Conservation (phyloP, 92 coral and sea anemone species). For the Virgularia gustaviana region DNA sequence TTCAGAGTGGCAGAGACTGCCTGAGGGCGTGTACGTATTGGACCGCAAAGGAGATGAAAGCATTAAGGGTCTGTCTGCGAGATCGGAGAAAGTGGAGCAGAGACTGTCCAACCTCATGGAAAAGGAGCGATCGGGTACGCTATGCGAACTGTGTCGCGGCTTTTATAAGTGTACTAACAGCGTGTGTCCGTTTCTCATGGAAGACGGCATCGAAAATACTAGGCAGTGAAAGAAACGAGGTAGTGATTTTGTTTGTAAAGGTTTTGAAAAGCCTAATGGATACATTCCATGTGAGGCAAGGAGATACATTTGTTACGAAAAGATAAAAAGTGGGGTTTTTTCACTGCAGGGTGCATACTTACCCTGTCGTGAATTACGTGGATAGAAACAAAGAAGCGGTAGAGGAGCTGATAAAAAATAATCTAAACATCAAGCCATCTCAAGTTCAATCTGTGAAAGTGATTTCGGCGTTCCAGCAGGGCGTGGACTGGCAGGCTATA, state of each 20-base stretch:
- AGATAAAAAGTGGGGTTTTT: constrained; percentile 20
- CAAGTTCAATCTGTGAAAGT: too few species aligned
- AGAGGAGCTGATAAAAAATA: too few species aligned
- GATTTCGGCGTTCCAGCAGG: too few species aligned
- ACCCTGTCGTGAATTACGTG: not conserved
- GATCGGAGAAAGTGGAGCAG: constrained; percentile 58
- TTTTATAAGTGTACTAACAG: constrained; percentile 30
- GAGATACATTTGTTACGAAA: constrained; percentile 41
- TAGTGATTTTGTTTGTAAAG: constrained; percentile 38
- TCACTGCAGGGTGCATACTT: constrained; percentile 11
- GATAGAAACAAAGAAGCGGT: not conserved
- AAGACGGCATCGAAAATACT: constrained; percentile 44
- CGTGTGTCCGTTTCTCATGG: constrained; percentile 35
- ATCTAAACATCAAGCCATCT: too few species aligned
- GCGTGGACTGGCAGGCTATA: constrained; percentile 50
- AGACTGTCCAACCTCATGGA: constrained; percentile 54
- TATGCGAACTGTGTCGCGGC: constrained; percentile 53
- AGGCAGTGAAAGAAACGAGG: constrained; percentile 36
- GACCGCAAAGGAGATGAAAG: too few species aligned
- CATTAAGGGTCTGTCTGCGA: too few species aligned
- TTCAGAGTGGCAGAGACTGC: too few species aligned
- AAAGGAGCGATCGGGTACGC: constrained; percentile 36
- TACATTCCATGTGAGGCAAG: constrained; percentile 40
- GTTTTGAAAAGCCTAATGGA: constrained; percentile 16
- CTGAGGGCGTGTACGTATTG: constrained; percentile 9